Percentiles rank a stretch among this genome's conserved stretches.
phyloP scores from a whole-genome alignment of 2,888 invertebrate species.

The Anaspis maculata region DNA sequence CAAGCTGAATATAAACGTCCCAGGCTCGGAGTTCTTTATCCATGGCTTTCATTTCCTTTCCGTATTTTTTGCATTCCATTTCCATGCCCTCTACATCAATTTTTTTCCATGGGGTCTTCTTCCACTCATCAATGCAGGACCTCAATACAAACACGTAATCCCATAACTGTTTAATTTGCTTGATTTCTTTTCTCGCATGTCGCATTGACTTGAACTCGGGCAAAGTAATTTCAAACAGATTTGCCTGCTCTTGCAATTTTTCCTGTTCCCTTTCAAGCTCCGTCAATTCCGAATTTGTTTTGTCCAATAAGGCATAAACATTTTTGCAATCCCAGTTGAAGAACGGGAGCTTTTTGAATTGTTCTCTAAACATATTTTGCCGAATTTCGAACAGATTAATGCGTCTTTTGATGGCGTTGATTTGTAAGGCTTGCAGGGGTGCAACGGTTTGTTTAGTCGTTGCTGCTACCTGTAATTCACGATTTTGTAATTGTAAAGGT shows the following conservation, averaged over 20 bases:
- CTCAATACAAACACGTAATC: conserved; percentile 77
- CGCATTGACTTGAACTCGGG: conserved; percentile 75
- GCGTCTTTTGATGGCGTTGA: conserved; percentile 75
- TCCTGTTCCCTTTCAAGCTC: conserved; percentile 61
- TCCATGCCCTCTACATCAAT: conserved; percentile 94
- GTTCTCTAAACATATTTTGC: conserved; percentile 66
- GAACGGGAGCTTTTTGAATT: conserved; percentile 54
- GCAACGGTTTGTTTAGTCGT: conserved; percentile 78
- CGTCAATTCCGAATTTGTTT: conserved; percentile 55
- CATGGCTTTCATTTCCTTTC: conserved; percentile 71
- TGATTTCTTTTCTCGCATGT: conserved; percentile 67
- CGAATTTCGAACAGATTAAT: conserved; percentile 72
- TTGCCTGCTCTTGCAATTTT: conserved; percentile 62
- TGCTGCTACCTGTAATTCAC: no score
- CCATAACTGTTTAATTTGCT: conserved; percentile 75
- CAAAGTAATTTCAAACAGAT: conserved; percentile 77
- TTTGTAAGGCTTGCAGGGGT: conserved; percentile 82
- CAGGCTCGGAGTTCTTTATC: conserved; percentile 72
- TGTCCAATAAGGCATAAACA: conserved; percentile 62
- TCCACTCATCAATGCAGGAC: conserved; percentile 85
- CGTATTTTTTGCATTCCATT: conserved; percentile 83
- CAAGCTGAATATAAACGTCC: conserved; percentile 74
- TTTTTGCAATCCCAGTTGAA: conserved; percentile 57
- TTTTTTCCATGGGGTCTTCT: conserved; percentile 86
- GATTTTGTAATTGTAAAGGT: no score